phyloP scores from a whole-genome alignment of 1,140 invertebrate species.

The Cherax quadricarinatus region DNA sequence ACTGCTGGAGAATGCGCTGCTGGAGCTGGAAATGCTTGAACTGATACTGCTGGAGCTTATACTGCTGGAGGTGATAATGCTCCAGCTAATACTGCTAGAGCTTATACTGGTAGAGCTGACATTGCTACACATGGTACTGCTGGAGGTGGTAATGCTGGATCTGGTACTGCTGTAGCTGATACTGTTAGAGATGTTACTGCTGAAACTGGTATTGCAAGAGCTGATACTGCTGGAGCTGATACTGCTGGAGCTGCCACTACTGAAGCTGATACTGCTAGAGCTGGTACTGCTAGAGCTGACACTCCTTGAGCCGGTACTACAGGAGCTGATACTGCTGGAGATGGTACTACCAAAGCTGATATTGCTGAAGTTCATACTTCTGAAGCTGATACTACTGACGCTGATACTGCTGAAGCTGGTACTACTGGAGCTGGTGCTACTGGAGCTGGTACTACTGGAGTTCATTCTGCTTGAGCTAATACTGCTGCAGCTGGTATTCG shows the following conservation, averaged over 20 bases:
- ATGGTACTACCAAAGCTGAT: background rate
- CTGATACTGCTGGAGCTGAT: background rate
- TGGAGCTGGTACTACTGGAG: constrained; percentile 2
- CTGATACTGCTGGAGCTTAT: background rate
- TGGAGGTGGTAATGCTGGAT: constrained; percentile 2
- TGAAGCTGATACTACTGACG: background rate
- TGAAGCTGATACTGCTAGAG: background rate
- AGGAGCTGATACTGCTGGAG: background rate
- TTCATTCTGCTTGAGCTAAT: background rate
- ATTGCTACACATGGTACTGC: background rate
- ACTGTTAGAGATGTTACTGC: constrained; percentile 6
- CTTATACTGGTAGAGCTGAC: background rate
- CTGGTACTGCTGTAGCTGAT: constrained; percentile 2
- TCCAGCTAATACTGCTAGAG: background rate
- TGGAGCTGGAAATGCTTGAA: no score
- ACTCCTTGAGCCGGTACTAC: background rate
- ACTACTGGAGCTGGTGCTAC: background rate
- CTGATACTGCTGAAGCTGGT: background rate
- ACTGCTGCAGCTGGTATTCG: background rate
- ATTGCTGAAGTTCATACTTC: background rate
- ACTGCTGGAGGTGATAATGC: background rate
- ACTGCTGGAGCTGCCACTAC: no score
- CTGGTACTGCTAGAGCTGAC: constrained; percentile 13
- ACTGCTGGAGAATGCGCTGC: no score
- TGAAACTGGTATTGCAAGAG: background rate